Evolutionary conservation across 2,888 invertebrate species (phyloP).

Genomic region (Polydrusus pterygomalis): DNA sequence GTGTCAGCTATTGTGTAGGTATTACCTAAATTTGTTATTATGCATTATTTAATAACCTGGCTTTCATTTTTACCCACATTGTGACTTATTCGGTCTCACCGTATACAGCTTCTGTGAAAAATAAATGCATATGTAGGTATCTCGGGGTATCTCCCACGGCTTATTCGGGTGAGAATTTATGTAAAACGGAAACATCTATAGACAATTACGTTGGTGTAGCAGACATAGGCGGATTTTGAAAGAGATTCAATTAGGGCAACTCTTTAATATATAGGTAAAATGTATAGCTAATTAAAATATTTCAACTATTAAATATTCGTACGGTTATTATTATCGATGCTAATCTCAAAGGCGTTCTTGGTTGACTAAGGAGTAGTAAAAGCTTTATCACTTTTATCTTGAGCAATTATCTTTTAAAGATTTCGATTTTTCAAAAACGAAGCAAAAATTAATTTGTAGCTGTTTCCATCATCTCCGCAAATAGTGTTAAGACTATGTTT

Average conservation of each 20-base stretch:
- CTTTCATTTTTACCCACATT: constrained; percentile 41
- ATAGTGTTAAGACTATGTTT: no score
- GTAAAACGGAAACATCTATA: constrained; percentile 45
- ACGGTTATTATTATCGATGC: no score
- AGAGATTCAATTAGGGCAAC: neutral
- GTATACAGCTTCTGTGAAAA: constrained; percentile 25
- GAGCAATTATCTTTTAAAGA: no score
- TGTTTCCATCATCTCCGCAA: no score
- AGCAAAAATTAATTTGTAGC: no score
- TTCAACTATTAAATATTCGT: no score
- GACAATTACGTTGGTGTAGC: constrained; percentile 23
- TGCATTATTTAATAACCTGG: constrained; percentile 3
- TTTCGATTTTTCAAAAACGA: no score
- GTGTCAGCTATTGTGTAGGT: constrained; percentile 13
- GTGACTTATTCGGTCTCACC: constrained; percentile 5
- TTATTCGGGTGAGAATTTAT: constrained; percentile 41
- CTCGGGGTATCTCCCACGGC: constrained; percentile 19
- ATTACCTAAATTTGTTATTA: constrained; percentile 19
- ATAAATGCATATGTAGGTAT: constrained; percentile 16
- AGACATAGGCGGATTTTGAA: constrained; percentile 11
- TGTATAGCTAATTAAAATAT: no score
- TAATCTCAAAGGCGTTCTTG: no score
- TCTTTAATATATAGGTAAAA: neutral
- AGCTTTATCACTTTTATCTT: no score
- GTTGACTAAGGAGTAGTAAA: no score